Percentiles rank a stretch among this genome's conserved stretches.
Conservation (phyloP, 2,113 vertebrate genomes). For the Sapajus apella region DNA sequence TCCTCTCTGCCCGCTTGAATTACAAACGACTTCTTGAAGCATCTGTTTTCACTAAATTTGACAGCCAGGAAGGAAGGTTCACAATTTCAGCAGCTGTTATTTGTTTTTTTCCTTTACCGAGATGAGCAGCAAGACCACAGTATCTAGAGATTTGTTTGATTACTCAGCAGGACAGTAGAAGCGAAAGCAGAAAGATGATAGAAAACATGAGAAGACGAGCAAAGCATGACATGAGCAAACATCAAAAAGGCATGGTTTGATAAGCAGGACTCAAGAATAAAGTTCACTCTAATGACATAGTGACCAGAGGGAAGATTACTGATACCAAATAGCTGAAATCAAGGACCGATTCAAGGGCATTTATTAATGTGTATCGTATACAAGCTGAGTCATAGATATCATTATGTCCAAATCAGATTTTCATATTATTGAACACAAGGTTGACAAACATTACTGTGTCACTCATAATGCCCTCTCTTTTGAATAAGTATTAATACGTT, state of each 20-base stretch:
- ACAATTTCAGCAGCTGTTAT: slow-evolving; percentile 78
- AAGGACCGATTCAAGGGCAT: neutral
- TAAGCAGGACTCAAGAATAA: slow-evolving; percentile 50
- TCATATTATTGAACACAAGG: neutral
- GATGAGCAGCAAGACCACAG: slow-evolving; percentile 70
- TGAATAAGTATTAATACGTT: neutral
- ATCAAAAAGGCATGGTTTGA: slow-evolving; percentile 36
- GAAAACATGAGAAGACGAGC: slow-evolving; percentile 5
- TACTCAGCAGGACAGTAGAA: slow-evolving; percentile 76
- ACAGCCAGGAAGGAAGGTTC: slow-evolving; percentile 72
- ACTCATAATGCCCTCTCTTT: neutral
- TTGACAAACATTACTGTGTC: neutral
- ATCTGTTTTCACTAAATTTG: slow-evolving; percentile 79
- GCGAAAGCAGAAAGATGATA: slow-evolving; percentile 57
- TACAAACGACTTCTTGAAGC: slow-evolving; percentile 73
- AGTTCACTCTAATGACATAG: neutral
- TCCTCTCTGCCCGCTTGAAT: slow-evolving; percentile 62
- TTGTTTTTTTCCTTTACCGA: slow-evolving; percentile 64
- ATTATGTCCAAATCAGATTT: neutral
- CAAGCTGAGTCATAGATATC: neutral
- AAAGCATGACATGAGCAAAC: neutral
- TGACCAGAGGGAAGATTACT: slow-evolving; percentile 6
- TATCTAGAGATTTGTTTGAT: slow-evolving; percentile 74
- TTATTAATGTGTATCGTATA: neutral
- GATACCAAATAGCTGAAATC: slow-evolving; percentile 17